Conservation (phyloP, 2,113 vertebrate species). For the Chaenocephalus aceratus region DNA sequence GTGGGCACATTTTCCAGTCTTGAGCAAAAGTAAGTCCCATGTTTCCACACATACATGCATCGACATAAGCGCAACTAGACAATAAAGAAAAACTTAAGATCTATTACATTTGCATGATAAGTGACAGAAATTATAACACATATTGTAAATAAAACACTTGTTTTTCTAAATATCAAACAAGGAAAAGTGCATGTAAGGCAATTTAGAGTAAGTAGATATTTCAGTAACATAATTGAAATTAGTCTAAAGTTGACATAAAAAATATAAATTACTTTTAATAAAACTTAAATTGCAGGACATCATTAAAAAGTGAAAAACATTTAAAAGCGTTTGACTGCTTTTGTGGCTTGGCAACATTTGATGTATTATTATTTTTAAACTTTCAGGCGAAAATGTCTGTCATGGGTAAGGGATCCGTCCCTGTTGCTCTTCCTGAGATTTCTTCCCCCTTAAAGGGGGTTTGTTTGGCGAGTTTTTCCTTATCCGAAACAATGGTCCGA, state of each 20-base stretch:
- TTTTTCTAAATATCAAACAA: neutral
- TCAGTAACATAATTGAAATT: neutral
- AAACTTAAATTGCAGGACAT: neutral
- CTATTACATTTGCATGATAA: neutral
- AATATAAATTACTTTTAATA: neutral
- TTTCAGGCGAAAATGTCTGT: conserved; percentile 6
- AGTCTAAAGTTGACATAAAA: neutral
- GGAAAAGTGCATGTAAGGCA: neutral
- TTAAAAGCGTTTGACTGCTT: neutral
- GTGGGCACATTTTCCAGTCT: conserved; percentile 32
- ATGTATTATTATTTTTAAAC: conserved; percentile 22
- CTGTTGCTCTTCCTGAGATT: too few species aligned
- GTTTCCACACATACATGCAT: neutral
- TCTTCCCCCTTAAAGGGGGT: too few species aligned
- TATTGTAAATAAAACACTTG: neutral
- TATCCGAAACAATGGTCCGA: too few species aligned
- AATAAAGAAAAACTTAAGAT: neutral
- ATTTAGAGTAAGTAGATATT: neutral
- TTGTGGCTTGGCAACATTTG: neutral
- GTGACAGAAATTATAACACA: neutral
- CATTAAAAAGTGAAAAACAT: conserved; percentile 6
- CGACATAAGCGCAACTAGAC: neutral
- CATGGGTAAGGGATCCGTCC: too few species aligned
- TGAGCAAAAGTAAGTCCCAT: conserved; percentile 19
- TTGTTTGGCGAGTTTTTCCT: too few species aligned